A percentile compares a stretch with the other conserved stretches of the same genome.
Conservation (phyloP, 2,888 invertebrate genomes). For the Plagodis dolabraria region DNA sequence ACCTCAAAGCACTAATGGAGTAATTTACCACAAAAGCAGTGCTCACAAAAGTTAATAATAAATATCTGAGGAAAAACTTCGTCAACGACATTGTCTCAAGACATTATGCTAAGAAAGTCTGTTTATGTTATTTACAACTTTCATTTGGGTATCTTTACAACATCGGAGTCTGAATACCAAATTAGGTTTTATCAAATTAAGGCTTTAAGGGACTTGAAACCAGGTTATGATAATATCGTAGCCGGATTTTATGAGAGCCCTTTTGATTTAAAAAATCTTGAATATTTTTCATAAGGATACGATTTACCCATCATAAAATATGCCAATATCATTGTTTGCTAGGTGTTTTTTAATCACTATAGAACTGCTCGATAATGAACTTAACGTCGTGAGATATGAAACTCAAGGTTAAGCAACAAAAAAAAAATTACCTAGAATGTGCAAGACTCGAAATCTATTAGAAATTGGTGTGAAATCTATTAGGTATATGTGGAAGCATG, state of each 20-base stretch:
- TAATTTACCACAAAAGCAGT: conserved; percentile 22
- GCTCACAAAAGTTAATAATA: conserved; percentile 19
- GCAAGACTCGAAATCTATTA: too few species aligned
- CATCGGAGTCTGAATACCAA: conserved; percentile 38
- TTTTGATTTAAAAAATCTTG: conserved; percentile 4
- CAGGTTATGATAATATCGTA: conserved; percentile 40
- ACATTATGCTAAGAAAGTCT: conserved; percentile 23
- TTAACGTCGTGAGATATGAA: too few species aligned
- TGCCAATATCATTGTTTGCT: too few species aligned
- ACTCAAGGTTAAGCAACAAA: too few species aligned
- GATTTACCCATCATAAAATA: too few species aligned
- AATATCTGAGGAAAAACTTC: conserved; percentile 12
- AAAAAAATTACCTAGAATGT: too few species aligned
- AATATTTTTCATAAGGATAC: neutral
- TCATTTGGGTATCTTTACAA: conserved; percentile 29
- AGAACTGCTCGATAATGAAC: too few species aligned
- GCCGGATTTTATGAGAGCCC: conserved; percentile 32
- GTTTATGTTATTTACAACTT: conserved; percentile 26
- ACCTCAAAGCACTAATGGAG: conserved; percentile 21
- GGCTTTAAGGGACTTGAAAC: conserved; percentile 30
- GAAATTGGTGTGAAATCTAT: too few species aligned
- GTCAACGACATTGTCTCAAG: conserved; percentile 8
- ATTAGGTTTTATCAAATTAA: conserved; percentile 51
- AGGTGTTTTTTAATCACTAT: too few species aligned
- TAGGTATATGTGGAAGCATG: too few species aligned